Evolutionary conservation across 2,888 invertebrate genomes (phyloP).

Genomic region (Heteropelma amictum): DNA sequence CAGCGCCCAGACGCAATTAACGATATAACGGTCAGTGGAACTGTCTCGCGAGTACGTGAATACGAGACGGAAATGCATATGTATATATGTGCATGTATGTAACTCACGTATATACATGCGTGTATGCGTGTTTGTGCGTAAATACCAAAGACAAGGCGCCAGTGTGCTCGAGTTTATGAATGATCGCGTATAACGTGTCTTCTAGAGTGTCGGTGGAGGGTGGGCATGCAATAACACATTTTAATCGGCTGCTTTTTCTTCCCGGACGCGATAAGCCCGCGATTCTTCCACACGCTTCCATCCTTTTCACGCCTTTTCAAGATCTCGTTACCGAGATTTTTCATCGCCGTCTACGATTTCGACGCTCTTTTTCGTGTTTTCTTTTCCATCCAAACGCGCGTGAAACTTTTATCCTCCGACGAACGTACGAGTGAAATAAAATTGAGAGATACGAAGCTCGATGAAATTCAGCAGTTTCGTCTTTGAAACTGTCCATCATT

Average conservation of each 20-base stretch:
- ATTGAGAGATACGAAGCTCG: no score
- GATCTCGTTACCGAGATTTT: no score
- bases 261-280: no score
- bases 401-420: no score
- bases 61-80: background rate
- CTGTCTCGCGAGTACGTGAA: conserved; percentile 48
- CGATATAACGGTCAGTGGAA: conserved; percentile 56
- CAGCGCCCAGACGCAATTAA: conserved; percentile 49
- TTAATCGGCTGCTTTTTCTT: background rate
- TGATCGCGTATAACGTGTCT: conserved; percentile 37
- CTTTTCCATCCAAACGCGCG: no score
- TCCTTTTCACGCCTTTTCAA: no score
- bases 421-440: no score
- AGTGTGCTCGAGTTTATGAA: conserved; percentile 49
- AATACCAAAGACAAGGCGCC: conserved; percentile 1
- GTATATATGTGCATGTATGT: background rate
- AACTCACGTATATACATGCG: background rate
- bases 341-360: no score
- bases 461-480: no score
- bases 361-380: no score
- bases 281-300: no score
- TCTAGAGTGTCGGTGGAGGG: background rate
- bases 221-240: background rate
- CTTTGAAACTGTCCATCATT: no score
- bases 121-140: background rate